Percentiles rank a stretch among this genome's conserved stretches.
Conservation (phyloP, 2,797 vertebrate species). For the Sparus aurata region DNA sequence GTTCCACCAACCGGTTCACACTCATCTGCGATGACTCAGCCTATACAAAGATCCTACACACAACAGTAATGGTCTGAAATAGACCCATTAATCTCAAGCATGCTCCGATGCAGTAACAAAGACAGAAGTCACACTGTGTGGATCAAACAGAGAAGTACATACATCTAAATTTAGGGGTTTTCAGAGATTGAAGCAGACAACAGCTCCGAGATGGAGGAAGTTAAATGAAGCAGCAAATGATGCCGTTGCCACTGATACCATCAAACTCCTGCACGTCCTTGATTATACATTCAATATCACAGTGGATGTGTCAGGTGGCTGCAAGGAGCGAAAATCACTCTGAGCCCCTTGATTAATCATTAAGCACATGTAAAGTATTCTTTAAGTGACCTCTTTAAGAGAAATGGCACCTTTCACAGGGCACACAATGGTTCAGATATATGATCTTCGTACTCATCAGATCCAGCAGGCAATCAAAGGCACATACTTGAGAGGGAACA, state of each 20-base stretch:
- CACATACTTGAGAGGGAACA: slow-evolving; percentile 11
- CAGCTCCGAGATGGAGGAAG: slow-evolving; percentile 50
- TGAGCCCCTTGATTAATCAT: slow-evolving; percentile 52
- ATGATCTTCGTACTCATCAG: slow-evolving; percentile 30
- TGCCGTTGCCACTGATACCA: slow-evolving; percentile 50
- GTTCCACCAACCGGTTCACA: slow-evolving; percentile 32
- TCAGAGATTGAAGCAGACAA: slow-evolving; percentile 54
- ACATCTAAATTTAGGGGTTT: slow-evolving; percentile 62
- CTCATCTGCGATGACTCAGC: slow-evolving; percentile 52
- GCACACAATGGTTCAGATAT: slow-evolving; percentile 8
- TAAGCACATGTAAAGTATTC: slow-evolving; percentile 42
- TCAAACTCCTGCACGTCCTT: slow-evolving; percentile 57
- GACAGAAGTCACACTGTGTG: slow-evolving; percentile 43
- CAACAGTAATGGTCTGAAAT: slow-evolving; percentile 37
- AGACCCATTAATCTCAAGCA: slow-evolving; percentile 58
- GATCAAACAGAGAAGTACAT: slow-evolving; percentile 54
- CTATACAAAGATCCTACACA: slow-evolving; percentile 39
- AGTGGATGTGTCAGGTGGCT: slow-evolving; percentile 41
- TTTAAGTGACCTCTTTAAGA: slow-evolving; percentile 26
- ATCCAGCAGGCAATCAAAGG: slow-evolving; percentile 45
- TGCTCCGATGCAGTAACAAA: slow-evolving; percentile 41
- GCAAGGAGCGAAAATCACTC: slow-evolving; percentile 26
- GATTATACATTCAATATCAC: slow-evolving; percentile 60
- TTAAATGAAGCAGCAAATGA: slow-evolving; percentile 71
- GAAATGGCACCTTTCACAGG: slow-evolving; percentile 14